Conservation (phyloP, 2,888 invertebrate species). For the Clunio marinus region DNA sequence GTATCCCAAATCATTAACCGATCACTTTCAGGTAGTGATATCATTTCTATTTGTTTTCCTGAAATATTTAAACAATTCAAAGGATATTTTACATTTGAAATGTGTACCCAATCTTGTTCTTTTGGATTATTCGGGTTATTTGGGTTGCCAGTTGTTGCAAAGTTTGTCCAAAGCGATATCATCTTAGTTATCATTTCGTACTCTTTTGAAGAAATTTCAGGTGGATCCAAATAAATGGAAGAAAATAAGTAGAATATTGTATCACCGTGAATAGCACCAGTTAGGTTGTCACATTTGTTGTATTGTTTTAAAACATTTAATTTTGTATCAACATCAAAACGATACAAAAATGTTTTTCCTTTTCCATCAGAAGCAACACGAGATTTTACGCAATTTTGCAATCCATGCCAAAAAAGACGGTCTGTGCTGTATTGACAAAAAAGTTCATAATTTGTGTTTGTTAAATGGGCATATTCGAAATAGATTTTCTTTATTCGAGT, state of each 20-base stretch:
- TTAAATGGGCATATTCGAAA: background rate
- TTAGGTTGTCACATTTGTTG: slow-evolving; percentile 40
- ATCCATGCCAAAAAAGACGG: slow-evolving; percentile 49
- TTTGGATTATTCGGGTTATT: slow-evolving; percentile 41
- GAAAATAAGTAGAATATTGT: slow-evolving; percentile 47
- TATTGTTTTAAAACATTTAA: slow-evolving; percentile 5
- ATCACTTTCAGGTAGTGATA: slow-evolving; percentile 45
- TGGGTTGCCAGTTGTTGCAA: slow-evolving; percentile 47
- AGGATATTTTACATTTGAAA: slow-evolving; percentile 43
- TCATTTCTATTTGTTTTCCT: slow-evolving; percentile 44
- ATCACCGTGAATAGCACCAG: slow-evolving; percentile 46
- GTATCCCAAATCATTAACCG: slow-evolving; percentile 46
- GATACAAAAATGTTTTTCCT: slow-evolving; percentile 48
- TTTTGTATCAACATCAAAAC: slow-evolving; percentile 48
- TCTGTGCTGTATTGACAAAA: slow-evolving; percentile 45
- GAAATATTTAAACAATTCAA: slow-evolving; percentile 47
- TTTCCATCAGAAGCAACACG: slow-evolving; percentile 44
- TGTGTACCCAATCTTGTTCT: slow-evolving; percentile 47
- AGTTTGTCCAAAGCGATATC: slow-evolving; percentile 43
- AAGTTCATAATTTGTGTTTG: background rate
- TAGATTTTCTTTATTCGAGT: slow-evolving; percentile 4
- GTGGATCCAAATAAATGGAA: slow-evolving; percentile 42
- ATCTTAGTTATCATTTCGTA: background rate
- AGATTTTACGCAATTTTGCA: slow-evolving; percentile 45
- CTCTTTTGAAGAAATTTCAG: background rate